These are phyloP conservation scores for Xyrauchen texanus DNA, from an alignment of 2,113 vertebrate genomes.

Conservation along the genomic window DNA sequence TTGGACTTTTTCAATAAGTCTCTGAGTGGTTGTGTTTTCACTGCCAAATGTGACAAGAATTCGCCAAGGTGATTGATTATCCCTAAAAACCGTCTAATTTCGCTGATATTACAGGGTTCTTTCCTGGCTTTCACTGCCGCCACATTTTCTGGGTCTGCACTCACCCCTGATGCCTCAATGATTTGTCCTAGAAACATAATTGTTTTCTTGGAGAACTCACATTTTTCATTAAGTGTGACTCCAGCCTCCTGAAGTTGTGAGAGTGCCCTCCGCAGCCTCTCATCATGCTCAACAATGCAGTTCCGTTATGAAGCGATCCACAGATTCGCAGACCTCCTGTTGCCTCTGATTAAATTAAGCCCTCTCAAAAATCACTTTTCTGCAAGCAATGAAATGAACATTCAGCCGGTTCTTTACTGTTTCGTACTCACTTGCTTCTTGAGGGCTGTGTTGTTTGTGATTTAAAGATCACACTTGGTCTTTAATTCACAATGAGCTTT, in stretches of 20 bases:
- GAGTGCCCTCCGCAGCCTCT: no score
- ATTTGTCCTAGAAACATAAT: conserved; percentile 43
- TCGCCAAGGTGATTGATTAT: conserved; percentile 44
- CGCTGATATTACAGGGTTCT: conserved; percentile 15
- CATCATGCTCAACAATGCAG: conserved; percentile 29
- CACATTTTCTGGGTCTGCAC: conserved; percentile 32
- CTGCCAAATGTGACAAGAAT: conserved; percentile 34
- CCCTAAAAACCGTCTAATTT: conserved; percentile 33
- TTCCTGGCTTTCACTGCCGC: not conserved
- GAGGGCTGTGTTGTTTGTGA: no score
- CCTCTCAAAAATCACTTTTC: conserved; percentile 28
- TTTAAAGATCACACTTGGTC: no score
- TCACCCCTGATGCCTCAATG: no score
- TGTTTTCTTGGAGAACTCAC: not conserved
- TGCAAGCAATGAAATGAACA: no score
- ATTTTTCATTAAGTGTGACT: not conserved
- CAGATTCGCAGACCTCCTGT: conserved; percentile 14
- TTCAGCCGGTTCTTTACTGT: no score
- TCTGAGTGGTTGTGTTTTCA: conserved; percentile 25
- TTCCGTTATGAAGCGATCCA: conserved; percentile 12
- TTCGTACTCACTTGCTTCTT: no score
- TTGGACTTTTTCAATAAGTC: conserved; percentile 31
- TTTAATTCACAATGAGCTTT: no score
- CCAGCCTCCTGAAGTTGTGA: no score
- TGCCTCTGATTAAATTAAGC: conserved; percentile 31